Conservation (phyloP, 2,113 vertebrate genomes). For the Scopus umbretta region DNA sequence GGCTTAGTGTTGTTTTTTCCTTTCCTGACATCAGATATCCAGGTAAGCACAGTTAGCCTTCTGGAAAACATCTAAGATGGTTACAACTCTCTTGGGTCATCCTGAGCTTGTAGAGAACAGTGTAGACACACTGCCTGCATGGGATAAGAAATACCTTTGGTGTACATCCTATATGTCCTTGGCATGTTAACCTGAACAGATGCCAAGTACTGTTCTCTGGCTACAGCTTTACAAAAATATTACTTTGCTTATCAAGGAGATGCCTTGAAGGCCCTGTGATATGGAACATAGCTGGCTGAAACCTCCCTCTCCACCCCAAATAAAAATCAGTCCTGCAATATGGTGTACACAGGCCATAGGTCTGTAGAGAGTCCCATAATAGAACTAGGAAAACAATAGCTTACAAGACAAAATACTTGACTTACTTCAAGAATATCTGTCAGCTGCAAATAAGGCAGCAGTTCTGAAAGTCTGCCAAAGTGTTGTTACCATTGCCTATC, state of each 20-base stretch:
- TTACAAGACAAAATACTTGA: neutral
- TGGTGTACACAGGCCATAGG: rapidly evolving
- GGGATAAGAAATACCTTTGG: neutral
- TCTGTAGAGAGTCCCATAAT: rapidly evolving
- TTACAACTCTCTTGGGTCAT: neutral
- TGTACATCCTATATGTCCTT: neutral
- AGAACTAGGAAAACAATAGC: neutral
- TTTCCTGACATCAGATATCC: neutral
- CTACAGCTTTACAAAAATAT: neutral
- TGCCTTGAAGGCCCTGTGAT: neutral
- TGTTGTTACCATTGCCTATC: neutral
- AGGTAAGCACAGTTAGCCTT: neutral
- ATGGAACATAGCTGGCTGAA: neutral
- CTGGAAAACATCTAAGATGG: neutral
- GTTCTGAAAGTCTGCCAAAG: neutral
- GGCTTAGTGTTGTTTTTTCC: neutral
- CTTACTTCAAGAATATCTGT: neutral
- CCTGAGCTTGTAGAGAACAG: neutral
- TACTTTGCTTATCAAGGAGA: neutral
- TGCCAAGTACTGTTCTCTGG: neutral
- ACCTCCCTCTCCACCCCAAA: neutral
- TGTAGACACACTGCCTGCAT: neutral
- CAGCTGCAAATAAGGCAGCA: neutral
- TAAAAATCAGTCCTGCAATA: neutral
- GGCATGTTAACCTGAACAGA: neutral